A percentile compares a stretch with the other conserved stretches of the same genome.
phyloP scores from a whole-genome alignment of 2,888 invertebrate species.

The Drosophila borealis region DNA sequence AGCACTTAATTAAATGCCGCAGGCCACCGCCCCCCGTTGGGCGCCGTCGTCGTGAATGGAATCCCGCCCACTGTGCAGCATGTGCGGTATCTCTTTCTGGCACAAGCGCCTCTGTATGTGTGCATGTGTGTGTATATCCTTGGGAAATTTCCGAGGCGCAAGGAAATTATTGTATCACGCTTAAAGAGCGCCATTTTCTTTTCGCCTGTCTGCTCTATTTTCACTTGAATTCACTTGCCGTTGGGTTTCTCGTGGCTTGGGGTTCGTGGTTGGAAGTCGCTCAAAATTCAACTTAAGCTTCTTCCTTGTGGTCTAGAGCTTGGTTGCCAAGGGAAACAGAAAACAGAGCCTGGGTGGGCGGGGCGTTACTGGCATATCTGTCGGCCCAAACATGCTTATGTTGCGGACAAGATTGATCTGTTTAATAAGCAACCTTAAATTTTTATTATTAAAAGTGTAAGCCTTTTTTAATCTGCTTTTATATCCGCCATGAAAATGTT shows the following conservation, averaged over 20 bases:
- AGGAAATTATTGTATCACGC: slow-evolving; percentile 61
- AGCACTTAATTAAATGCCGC: slow-evolving; percentile 75
- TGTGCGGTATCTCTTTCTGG: slow-evolving; percentile 64
- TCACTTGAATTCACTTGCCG: slow-evolving; percentile 37
- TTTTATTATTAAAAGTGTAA: slow-evolving; percentile 44
- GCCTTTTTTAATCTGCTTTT: slow-evolving; percentile 55
- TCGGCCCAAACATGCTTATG: slow-evolving; percentile 36
- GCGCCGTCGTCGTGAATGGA: slow-evolving; percentile 30
- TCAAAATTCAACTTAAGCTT: slow-evolving; percentile 42
- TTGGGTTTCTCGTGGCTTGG: slow-evolving; percentile 4
- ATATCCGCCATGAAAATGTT: slow-evolving; percentile 23
- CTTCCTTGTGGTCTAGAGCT: slow-evolving; percentile 6
- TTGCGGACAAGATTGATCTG: slow-evolving; percentile 71
- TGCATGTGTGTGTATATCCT: slow-evolving; percentile 20
- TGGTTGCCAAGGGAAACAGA: too few species aligned
- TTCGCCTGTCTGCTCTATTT: slow-evolving; percentile 35
- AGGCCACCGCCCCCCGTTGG: slow-evolving; percentile 48
- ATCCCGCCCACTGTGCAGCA: slow-evolving; percentile 73
- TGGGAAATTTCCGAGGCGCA: slow-evolving; percentile 64
- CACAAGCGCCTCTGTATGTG: slow-evolving; percentile 9
- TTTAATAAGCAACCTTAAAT: slow-evolving; percentile 70
- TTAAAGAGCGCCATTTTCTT: slow-evolving; percentile 69
- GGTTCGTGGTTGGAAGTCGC: slow-evolving; percentile 8
- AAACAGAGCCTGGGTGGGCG: slow-evolving; percentile 3
- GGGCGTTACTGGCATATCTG: slow-evolving; percentile 38